phyloP scores from a whole-genome alignment of 1,140 invertebrate species.

The Drosophila pallidifrons region DNA sequence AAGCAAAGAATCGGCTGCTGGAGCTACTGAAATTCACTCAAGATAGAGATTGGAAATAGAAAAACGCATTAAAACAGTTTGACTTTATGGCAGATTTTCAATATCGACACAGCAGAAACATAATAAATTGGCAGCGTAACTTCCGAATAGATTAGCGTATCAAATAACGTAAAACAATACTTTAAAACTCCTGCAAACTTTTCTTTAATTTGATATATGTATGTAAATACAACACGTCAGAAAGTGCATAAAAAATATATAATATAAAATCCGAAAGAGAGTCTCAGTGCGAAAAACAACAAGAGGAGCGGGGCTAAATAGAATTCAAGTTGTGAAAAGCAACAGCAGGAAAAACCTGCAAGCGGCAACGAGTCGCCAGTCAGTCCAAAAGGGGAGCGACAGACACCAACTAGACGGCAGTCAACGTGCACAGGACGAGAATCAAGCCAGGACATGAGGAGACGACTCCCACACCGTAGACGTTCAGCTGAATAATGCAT shows the following conservation, averaged over 20 bases:
- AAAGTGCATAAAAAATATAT: constrained; percentile 36
- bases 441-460: background rate
- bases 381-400: constrained; percentile 44
- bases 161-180: background rate
- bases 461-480: constrained; percentile 43
- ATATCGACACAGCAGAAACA: background rate
- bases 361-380: constrained; percentile 60
- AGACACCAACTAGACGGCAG: constrained; percentile 70
- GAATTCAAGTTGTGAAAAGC: constrained; percentile 71
- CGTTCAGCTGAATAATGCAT: constrained; percentile 71
- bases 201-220: constrained; percentile 65
- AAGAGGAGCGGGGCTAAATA: constrained; percentile 59
- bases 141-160: background rate
- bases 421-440: background rate
- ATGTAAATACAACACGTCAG: constrained; percentile 67
- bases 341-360: constrained; percentile 28
- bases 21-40: constrained; percentile 44
- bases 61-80: constrained; percentile 10
- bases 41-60: constrained; percentile 9
- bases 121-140: background rate
- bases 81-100: background rate
- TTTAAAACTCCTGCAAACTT: constrained; percentile 38
- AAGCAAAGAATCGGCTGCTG: constrained; percentile 47
- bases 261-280: constrained; percentile 38
- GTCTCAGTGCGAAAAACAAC: constrained; percentile 14